phyloP scores from a whole-genome alignment of 2,888 invertebrate species.

The Penaeus monodon region DNA sequence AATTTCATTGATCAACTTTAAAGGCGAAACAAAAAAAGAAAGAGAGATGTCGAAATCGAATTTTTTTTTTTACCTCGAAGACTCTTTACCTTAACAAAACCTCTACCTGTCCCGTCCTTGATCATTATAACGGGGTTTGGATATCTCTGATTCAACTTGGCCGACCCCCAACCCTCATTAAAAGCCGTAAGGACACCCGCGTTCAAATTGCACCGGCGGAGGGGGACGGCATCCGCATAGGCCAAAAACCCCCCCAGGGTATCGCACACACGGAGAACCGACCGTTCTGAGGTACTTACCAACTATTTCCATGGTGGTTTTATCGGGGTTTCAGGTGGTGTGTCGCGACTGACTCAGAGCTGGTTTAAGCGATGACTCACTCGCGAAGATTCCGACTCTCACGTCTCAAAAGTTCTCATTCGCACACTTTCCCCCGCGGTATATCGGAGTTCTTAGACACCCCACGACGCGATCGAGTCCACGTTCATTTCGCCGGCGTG shows the following conservation, averaged over 20 bases:
- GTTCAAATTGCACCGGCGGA: not conserved
- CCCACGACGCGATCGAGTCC: not conserved
- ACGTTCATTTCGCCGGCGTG: too few species aligned
- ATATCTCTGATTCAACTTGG: conserved; percentile 25
- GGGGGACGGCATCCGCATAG: not conserved
- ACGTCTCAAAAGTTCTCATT: conserved; percentile 24
- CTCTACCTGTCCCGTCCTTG: not conserved
- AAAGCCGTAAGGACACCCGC: too few species aligned
- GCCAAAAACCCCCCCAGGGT: not conserved
- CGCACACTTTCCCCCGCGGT: conserved; percentile 32
- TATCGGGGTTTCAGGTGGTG: conserved; percentile 13
- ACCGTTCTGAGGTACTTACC: not conserved
- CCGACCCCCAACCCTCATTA: not conserved
- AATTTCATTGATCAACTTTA: too few species aligned
- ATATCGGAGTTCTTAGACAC: conserved; percentile 5
- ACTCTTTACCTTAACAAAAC: conserved; percentile 6
- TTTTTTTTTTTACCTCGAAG: not conserved
- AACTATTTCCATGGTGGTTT: not conserved
- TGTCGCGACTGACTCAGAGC: conserved; percentile 7
- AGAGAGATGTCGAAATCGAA: not conserved
- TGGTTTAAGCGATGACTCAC: conserved; percentile 39
- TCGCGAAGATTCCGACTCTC: conserved; percentile 17
- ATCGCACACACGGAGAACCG: not conserved
- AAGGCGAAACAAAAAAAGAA: too few species aligned
- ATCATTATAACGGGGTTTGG: conserved; percentile 40